These are phyloP conservation scores for Cepphus grylle DNA, from an alignment of 2,113 vertebrate species.

Conservation along the genomic window DNA sequence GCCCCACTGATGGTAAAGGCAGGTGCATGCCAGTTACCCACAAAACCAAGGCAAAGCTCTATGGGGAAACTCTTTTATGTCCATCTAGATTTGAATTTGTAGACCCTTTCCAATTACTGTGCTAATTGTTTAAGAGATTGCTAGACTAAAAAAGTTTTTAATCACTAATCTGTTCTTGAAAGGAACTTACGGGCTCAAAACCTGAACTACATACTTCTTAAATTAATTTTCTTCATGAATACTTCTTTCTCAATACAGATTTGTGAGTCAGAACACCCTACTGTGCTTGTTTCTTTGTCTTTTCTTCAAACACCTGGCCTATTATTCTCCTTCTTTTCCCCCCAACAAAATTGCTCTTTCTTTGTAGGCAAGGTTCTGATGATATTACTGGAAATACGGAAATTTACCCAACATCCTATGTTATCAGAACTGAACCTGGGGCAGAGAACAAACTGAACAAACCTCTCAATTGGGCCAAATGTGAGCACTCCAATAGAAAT, in stretches of 20 bases:
- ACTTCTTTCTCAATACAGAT: conserved; percentile 70
- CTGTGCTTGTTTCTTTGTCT: conserved; percentile 67
- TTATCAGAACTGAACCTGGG: neutral
- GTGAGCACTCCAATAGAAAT: neutral
- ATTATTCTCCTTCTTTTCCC: conserved; percentile 19
- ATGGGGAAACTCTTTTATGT: conserved; percentile 66
- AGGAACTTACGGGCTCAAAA: conserved; percentile 67
- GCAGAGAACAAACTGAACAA: neutral
- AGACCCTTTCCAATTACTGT: conserved; percentile 71
- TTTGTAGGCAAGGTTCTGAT: conserved; percentile 57
- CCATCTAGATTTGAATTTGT: conserved; percentile 71
- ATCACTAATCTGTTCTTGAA: conserved; percentile 78
- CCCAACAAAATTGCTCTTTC: conserved; percentile 35
- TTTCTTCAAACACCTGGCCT: conserved; percentile 72
- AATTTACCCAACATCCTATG: neutral
- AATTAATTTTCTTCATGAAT: conserved; percentile 80
- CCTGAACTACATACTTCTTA: conserved; percentile 74
- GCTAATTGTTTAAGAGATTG: conserved; percentile 76
- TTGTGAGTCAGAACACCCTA: conserved; percentile 65
- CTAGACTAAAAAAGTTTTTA: conserved; percentile 73
- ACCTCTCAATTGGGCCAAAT: neutral
- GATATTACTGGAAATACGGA: conserved; percentile 46
- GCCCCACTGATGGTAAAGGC: conserved; percentile 40
- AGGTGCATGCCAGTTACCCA: conserved; percentile 67
- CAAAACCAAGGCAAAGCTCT: conserved; percentile 54